phyloP scores from a whole-genome alignment of 2,797 vertebrate genomes.

The Molossus alvarezi region DNA sequence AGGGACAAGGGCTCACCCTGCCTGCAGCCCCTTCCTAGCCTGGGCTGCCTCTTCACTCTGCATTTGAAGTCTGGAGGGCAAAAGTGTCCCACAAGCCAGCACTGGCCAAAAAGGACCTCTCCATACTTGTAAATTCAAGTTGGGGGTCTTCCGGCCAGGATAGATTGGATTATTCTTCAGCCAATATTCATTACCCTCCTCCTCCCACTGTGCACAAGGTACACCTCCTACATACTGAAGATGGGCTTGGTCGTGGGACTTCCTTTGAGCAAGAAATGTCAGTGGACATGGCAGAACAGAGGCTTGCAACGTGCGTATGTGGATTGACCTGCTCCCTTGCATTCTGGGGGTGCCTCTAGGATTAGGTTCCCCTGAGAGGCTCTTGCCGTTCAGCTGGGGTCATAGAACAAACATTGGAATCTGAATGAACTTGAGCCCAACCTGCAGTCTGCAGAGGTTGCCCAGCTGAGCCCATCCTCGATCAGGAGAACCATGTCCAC shows the following conservation, averaged over 20 bases:
- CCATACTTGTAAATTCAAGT: no score
- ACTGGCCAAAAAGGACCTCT: neutral
- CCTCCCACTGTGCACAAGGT: rapidly evolving
- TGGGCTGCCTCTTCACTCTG: neutral
- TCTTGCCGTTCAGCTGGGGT: neutral
- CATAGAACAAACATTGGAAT: neutral
- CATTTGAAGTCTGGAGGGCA: neutral
- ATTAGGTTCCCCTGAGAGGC: neutral
- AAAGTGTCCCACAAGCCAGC: neutral
- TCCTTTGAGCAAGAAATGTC: neutral
- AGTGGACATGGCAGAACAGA: neutral
- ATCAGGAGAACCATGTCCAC: neutral
- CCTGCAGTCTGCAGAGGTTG: neutral
- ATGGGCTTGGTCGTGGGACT: neutral
- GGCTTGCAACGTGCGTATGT: rapidly evolving
- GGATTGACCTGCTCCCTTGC: neutral
- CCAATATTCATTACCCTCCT: neutral
- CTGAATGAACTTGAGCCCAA: neutral
- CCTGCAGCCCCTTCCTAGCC: neutral
- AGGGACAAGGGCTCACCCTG: neutral
- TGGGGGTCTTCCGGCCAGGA: neutral
- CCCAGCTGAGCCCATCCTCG: neutral
- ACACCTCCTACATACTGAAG: rapidly evolving
- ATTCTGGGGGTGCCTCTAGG: rapidly evolving
- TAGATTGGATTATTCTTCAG: neutral